phyloP scores from a whole-genome alignment of 1,140 invertebrate species.

The Atta cephalotes region DNA sequence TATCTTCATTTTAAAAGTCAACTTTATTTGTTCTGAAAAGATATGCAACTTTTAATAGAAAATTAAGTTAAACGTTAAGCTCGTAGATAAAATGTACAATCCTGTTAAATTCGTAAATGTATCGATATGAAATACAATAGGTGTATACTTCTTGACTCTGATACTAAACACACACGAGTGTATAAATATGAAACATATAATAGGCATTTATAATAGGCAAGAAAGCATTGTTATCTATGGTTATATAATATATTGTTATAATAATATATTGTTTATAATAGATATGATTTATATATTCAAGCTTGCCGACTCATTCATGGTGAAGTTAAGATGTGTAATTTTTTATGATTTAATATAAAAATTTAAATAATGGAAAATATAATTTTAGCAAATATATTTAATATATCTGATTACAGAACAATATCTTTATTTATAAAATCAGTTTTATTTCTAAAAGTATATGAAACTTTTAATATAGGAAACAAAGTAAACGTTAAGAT shows the following conservation, averaged over 20 bases:
- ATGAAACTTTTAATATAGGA: neutral
- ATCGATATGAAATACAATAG: neutral
- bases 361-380: neutral
- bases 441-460: neutral
- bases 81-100: neutral
- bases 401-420: neutral
- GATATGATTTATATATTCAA: conserved; percentile 15
- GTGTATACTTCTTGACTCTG: neutral
- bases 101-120: neutral
- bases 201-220: neutral
- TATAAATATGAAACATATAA: neutral
- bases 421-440: neutral
- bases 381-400: neutral
- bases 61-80: neutral
- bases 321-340: neutral
- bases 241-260: no score
- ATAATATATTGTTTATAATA: no score
- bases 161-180: neutral
- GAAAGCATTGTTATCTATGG: no score
- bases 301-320: neutral
- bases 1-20: neutral
- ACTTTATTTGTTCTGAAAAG: neutral
- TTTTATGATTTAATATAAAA: neutral
- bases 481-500: neutral
- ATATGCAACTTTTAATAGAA: neutral